phyloP scores from a whole-genome alignment of 2,797 vertebrate genomes.

The Loriculus beryllinus region DNA sequence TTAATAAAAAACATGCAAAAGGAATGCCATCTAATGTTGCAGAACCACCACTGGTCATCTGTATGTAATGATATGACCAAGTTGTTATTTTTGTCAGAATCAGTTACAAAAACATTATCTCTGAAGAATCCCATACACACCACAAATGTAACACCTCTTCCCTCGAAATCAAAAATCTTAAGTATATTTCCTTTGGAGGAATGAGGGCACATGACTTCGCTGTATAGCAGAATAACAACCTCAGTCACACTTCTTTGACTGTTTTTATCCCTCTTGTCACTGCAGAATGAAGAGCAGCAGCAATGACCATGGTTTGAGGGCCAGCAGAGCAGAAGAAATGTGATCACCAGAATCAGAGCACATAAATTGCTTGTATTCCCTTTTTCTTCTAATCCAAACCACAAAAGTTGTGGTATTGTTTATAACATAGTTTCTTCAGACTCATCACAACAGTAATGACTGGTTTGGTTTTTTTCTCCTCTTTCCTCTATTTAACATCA shows the following conservation, averaged over 20 bases:
- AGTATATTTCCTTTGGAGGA: background rate
- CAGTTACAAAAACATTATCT: background rate
- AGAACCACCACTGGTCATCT: background rate
- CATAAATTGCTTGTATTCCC: background rate
- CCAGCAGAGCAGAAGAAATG: background rate
- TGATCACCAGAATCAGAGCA: background rate
- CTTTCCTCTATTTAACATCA: background rate
- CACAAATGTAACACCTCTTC: background rate
- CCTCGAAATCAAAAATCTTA: background rate
- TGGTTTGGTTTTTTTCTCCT: background rate
- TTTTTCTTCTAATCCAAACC: background rate
- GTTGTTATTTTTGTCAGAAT: background rate
- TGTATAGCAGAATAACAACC: background rate
- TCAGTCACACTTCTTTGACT: background rate
- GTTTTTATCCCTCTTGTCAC: background rate
- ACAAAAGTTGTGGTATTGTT: background rate
- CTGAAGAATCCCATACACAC: background rate
- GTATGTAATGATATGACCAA: background rate
- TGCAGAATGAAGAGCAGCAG: background rate
- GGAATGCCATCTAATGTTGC: background rate
- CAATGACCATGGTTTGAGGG: background rate
- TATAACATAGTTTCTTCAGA: background rate
- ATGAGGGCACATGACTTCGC: background rate
- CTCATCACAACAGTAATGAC: background rate
- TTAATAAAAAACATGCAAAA: background rate